Conservation (phyloP, 2,888 invertebrate species). For the Pyrgus malvae region DNA sequence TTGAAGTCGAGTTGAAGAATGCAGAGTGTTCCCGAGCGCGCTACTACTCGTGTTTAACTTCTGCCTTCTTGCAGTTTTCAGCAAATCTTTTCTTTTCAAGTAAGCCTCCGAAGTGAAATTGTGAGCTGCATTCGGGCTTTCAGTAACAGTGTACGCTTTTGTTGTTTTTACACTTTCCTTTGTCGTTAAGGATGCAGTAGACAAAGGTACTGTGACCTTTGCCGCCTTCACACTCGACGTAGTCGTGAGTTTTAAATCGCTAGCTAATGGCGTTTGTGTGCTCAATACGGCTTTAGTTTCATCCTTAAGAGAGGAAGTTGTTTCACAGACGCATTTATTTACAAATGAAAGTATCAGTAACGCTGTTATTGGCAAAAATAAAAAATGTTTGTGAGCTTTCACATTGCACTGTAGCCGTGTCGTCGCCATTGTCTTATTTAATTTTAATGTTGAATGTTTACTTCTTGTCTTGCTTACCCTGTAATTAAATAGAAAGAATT, state of each 20-base stretch:
- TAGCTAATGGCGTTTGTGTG: slow-evolving; percentile 46
- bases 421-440: slow-evolving; percentile 27
- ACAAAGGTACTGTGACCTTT: slow-evolving; percentile 51
- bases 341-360: slow-evolving; percentile 58
- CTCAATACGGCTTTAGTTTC: slow-evolving; percentile 55
- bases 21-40: slow-evolving; percentile 51
- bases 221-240: slow-evolving; percentile 50
- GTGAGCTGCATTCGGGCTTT: slow-evolving; percentile 54
- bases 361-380: slow-evolving; percentile 46
- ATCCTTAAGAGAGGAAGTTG: slow-evolving; percentile 41
- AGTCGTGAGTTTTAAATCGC: slow-evolving; percentile 48
- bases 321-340: slow-evolving; percentile 51
- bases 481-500: slow-evolving; percentile 34
- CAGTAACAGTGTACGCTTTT: slow-evolving; percentile 57
- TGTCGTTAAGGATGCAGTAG: slow-evolving; percentile 59
- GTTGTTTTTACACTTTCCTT: slow-evolving; percentile 64
- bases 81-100: slow-evolving; percentile 60
- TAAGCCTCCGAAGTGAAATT: slow-evolving; percentile 60
- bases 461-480: slow-evolving; percentile 35
- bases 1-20: slow-evolving; percentile 78
- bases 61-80: slow-evolving; percentile 71
- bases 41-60: slow-evolving; percentile 69
- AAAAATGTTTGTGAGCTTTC: slow-evolving; percentile 27
- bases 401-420: slow-evolving; percentile 16
- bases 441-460: not conserved